Evolutionary conservation across 2,797 vertebrate genomes (phyloP).

Genomic region (Trachops cirrhosus): DNA sequence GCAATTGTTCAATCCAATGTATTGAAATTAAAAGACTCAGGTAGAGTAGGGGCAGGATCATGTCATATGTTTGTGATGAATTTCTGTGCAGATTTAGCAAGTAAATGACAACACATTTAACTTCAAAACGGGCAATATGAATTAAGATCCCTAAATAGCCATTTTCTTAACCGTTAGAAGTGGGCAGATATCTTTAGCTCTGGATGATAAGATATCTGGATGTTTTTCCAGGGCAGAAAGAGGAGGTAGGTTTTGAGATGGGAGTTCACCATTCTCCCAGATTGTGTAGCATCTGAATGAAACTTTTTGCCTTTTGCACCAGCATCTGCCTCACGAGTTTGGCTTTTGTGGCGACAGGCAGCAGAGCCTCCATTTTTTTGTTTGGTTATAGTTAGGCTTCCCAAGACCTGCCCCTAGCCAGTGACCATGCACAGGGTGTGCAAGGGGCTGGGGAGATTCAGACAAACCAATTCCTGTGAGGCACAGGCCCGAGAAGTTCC

Average conservation of each 20-base stretch:
- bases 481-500: not conserved
- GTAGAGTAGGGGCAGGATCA: not conserved
- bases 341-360: not conserved
- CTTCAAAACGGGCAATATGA: not conserved
- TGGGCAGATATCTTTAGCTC: not conserved
- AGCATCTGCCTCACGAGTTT: not conserved
- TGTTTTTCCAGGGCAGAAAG: no score
- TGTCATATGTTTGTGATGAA: not conserved
- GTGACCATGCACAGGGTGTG: not conserved
- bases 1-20: not conserved
- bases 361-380: not conserved
- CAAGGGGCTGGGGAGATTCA: not conserved
- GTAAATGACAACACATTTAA: not conserved
- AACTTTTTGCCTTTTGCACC: not conserved
- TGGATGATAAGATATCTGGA: no score
- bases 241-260: no score
- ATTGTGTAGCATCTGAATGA: not conserved
- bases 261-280: not conserved
- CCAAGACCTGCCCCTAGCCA: not conserved
- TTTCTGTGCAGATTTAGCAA: not conserved
- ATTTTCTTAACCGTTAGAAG: not conserved
- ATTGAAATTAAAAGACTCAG: constrained; percentile 2
- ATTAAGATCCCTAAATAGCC: not conserved
- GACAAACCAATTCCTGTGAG: not conserved
- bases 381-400: not conserved